A percentile compares a stretch with the other conserved stretches of the same genome.
phyloP scores from a whole-genome alignment of 1,140 invertebrate species.

The roundworm (Caenorhabditis elegans) region DNA sequence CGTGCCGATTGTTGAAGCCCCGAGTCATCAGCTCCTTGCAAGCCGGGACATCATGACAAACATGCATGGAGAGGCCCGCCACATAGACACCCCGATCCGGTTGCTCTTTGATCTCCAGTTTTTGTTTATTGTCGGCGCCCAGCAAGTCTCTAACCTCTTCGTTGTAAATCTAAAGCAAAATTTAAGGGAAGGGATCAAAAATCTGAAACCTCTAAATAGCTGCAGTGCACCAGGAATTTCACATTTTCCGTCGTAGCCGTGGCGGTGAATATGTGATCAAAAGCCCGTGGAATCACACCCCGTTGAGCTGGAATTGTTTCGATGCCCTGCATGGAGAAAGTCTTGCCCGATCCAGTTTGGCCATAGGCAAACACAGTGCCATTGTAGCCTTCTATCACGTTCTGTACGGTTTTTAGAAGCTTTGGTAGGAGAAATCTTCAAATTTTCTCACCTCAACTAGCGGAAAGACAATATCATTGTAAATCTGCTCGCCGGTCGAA shows the following conservation, averaged over 20 bases:
- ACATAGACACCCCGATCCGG: slow-evolving; percentile 81
- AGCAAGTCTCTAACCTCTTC: slow-evolving; percentile 81
- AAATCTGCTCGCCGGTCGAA: slow-evolving; percentile 74
- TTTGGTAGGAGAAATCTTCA: no score
- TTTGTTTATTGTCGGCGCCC: slow-evolving; percentile 73
- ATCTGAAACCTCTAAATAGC: slow-evolving; percentile 77
- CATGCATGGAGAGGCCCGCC: slow-evolving; percentile 75
- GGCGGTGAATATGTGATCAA: slow-evolving; percentile 89
- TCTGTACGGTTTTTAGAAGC: slow-evolving; percentile 71
- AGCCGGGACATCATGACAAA: slow-evolving; percentile 77
- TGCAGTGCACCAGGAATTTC: slow-evolving; percentile 84
- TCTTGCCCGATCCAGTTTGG: slow-evolving; percentile 72
- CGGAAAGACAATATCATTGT: slow-evolving; percentile 75
- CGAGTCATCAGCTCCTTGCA: slow-evolving; percentile 77
- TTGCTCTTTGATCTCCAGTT: slow-evolving; percentile 79
- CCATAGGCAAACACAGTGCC: slow-evolving; percentile 73
- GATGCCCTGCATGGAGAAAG: slow-evolving; percentile 72
- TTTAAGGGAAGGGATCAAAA: background rate
- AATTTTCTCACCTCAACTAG: slow-evolving; percentile 72
- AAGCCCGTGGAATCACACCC: slow-evolving; percentile 81
- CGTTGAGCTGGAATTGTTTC: slow-evolving; percentile 69
- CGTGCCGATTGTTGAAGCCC: slow-evolving; percentile 77
- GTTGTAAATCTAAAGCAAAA: slow-evolving; percentile 76
- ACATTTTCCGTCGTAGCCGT: slow-evolving; percentile 79
- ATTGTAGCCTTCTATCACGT: slow-evolving; percentile 71